Base-by-base conservation (phyloP, 1,140 invertebrate genomes). In the Micrasema minimum region DNA sequence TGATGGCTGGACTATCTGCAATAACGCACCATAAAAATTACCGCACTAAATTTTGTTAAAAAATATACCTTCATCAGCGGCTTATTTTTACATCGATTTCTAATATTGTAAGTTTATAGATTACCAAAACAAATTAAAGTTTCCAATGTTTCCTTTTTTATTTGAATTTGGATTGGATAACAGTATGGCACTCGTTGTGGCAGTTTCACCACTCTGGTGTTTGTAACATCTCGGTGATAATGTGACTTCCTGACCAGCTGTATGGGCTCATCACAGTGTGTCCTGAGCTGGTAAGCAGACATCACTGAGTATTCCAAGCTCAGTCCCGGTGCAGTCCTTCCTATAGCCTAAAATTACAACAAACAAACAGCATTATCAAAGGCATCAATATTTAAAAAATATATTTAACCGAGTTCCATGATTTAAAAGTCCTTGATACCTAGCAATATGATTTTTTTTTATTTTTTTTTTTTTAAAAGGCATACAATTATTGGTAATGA, bases 281-380 rank as follows among this genome's bases (percentile, higher is more conserved):
- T 79, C 46, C 84, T 81, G 59, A 93, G 77, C 76, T 91, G 88
- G 53, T 82, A 81, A n/a, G 88, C 79, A 79, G 90, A 92, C 11
- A 93, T 78, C 75, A 89, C 85, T 76, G 91, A 87, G 68, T 86
- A 87, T 78, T 92, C 89, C 16, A 91, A 77, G 35, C 87, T 77
- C 70, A 93, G 80, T 9, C 90, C 90, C 12, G 92, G 92, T 76
- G 89, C 89, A 38, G 91, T 87, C 75, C 87, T 85, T 35, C 86
- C 78, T 16, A 91, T 76, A 6, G 89, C 88, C 77, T 87, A 20
- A 41, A 59, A 59, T 16, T n/a, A n/a, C n/a, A n/a, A n/a, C n/a
- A n/a, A n/a, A n/a, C n/a, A n/a, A n/a, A n/a, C n/a, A n/a, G n/a
- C n/a, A n/a, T n/a, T n/a, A n/a, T n/a, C n/a, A n/a, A n/a, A n/a